Percentiles rank a stretch among this genome's conserved stretches.
Conservation (phyloP, 1,140 invertebrate genomes). For the Drosophila willistoni region DNA sequence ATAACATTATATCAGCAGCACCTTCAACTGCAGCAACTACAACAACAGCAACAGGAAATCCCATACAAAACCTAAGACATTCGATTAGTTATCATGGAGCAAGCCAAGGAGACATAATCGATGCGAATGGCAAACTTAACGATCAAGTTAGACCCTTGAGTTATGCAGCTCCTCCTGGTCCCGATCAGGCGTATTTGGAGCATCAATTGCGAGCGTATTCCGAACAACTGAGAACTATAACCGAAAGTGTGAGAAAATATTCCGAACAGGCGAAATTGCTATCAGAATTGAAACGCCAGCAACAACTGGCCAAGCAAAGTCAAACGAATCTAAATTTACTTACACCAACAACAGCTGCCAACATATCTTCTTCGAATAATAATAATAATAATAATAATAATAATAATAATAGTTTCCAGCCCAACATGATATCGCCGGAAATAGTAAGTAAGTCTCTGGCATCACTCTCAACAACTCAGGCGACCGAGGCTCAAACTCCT, state of each 20-base stretch:
- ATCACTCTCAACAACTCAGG: slow-evolving; percentile 56
- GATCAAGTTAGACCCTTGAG: slow-evolving; percentile 66
- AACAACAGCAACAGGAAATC: slow-evolving; percentile 29
- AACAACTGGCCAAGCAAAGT: slow-evolving; percentile 71
- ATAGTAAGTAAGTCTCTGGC: slow-evolving; percentile 79
- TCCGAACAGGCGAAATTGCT: slow-evolving; percentile 81
- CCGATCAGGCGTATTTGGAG: slow-evolving; percentile 80
- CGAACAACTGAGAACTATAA: slow-evolving; percentile 79
- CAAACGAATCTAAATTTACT: slow-evolving; percentile 67
- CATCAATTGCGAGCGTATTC: slow-evolving; percentile 81
- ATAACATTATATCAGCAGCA: slow-evolving; percentile 49
- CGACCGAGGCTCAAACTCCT: slow-evolving; percentile 70
- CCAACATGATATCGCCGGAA: slow-evolving; percentile 79
- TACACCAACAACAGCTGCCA: slow-evolving; percentile 44
- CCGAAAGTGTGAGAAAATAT: slow-evolving; percentile 81
- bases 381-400: too few relatives aligned
- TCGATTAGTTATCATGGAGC: slow-evolving; percentile 76
- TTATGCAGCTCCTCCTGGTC: slow-evolving; percentile 67
- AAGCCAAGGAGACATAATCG: slow-evolving; percentile 27
- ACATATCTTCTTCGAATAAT: slow-evolving; percentile 2
- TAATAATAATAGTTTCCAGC: slow-evolving; percentile 59
- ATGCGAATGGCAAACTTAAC: slow-evolving; percentile 20
- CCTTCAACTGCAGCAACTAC: neutral
- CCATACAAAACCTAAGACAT: slow-evolving; percentile 66
- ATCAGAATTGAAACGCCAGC: slow-evolving; percentile 79